These are phyloP conservation scores for Erebia epiphron DNA, from an alignment of 2,888 invertebrate species.

Conservation along the genomic window DNA sequence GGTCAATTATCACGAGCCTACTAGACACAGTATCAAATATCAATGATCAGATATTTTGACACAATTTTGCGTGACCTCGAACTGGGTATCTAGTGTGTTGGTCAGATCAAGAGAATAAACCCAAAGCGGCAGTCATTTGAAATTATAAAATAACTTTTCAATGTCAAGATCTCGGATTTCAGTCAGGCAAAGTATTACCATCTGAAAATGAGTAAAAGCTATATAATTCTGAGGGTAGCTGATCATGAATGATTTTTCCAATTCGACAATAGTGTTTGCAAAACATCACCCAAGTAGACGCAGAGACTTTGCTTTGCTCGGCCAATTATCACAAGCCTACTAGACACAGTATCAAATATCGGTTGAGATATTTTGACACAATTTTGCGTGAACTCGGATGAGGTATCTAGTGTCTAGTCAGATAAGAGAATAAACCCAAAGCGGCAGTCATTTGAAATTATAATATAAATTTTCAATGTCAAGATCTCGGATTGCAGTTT, in stretches of 20 bases:
- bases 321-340: background rate
- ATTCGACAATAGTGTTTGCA: too few species aligned
- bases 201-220: too few species aligned
- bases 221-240: too few species aligned
- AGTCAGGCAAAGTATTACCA: too few species aligned
- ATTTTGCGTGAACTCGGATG: constrained; percentile 25
- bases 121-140: constrained; percentile 2
- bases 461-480: constrained; percentile 12
- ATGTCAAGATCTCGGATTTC: constrained; percentile 21
- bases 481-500: constrained; percentile 16
- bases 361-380: constrained; percentile 34
- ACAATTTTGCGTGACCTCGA: constrained; percentile 30
- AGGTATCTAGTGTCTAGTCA: constrained; percentile 27
- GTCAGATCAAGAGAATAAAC: constrained; percentile 19
- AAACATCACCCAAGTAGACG: too few species aligned
- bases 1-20: background rate
- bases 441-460: constrained; percentile 2
- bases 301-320: background rate
- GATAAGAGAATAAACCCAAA: constrained; percentile 18
- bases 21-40: constrained; percentile 23
- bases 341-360: constrained; percentile 25
- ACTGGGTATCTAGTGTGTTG: constrained; percentile 26
- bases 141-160: constrained; percentile 7
- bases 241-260: too few species aligned
- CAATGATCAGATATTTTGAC: constrained; percentile 34